Evolutionary conservation across 2,113 vertebrate species (phyloP).

Genomic region (Melanocharis versteri): DNA sequence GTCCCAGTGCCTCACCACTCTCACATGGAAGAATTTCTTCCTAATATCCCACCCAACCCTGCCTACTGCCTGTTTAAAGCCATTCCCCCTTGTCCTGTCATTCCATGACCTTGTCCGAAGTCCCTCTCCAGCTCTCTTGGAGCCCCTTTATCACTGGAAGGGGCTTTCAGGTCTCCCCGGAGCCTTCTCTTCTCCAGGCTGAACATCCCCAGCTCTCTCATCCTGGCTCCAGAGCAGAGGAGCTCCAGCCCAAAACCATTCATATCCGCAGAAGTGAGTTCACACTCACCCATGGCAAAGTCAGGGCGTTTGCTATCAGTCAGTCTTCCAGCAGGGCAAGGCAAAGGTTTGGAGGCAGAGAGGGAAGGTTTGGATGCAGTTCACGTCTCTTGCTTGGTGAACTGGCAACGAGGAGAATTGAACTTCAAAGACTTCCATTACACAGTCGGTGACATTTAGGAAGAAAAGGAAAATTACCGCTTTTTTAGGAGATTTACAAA

Average conservation of each 20-base stretch:
- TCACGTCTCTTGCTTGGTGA: slow-evolving; percentile 12
- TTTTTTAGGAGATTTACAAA: slow-evolving; percentile 45
- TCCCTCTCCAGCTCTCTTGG: neutral
- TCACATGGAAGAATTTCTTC: neutral
- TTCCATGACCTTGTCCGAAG: neutral
- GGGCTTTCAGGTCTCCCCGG: neutral
- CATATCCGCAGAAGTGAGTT: neutral
- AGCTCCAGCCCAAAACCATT: neutral
- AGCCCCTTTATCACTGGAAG: neutral
- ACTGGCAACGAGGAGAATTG: neutral
- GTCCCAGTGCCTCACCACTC: neutral
- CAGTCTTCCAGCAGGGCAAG: neutral
- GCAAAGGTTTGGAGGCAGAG: neutral
- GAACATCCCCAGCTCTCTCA: neutral
- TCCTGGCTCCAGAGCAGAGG: neutral
- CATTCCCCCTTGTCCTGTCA: neutral
- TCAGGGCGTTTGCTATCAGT: neutral
- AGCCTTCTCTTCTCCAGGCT: neutral
- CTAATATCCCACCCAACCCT: neutral
- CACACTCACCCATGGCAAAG: neutral
- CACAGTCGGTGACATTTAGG: slow-evolving; percentile 54
- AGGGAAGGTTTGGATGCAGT: neutral
- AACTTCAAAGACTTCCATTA: slow-evolving; percentile 56
- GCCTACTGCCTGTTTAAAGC: neutral
- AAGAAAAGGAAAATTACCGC: slow-evolving; percentile 6